A percentile compares a stretch with the other conserved stretches of the same genome.
Evolutionary conservation across 2,113 vertebrate genomes (phyloP).

Genomic region (Junco hyemalis): DNA sequence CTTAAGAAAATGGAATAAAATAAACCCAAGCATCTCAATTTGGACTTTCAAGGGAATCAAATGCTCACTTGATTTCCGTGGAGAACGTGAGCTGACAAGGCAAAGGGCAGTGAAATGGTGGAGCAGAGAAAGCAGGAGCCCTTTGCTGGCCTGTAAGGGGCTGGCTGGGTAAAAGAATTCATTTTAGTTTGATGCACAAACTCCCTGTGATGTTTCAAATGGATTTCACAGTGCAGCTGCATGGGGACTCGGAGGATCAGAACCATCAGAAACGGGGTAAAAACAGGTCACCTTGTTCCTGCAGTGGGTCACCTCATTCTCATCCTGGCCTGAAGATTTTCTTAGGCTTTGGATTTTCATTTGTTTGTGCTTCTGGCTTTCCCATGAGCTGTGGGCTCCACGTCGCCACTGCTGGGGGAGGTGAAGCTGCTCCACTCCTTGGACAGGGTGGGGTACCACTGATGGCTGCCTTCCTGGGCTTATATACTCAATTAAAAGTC

Average conservation of each 20-base stretch:
- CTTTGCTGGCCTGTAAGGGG: neutral
- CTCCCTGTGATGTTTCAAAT: slow-evolving; percentile 44
- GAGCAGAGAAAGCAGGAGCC: neutral
- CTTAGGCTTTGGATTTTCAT: neutral
- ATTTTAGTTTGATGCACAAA: neutral
- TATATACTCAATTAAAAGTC: neutral
- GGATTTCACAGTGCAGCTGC: slow-evolving; percentile 10
- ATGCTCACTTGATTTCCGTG: slow-evolving; percentile 32
- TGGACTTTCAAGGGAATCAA: slow-evolving; percentile 1
- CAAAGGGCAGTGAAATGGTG: neutral
- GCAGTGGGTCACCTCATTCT: neutral
- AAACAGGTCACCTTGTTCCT: neutral
- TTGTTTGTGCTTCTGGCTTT: neutral
- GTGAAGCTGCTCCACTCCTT: neutral
- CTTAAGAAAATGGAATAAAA: neutral
- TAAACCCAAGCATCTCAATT: neutral
- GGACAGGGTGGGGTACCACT: neutral
- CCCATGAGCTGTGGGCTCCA: accelerated
- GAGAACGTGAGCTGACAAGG: neutral
- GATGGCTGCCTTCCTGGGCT: neutral
- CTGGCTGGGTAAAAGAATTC: neutral
- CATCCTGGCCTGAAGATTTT: neutral
- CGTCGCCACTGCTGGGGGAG: neutral
- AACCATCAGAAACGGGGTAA: neutral
- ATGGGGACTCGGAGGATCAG: neutral